These are phyloP conservation scores for Temnopleurus reevesii DNA, from an alignment of 53 echinoderm and acorn worm genomes.

Conservation along the genomic window DNA sequence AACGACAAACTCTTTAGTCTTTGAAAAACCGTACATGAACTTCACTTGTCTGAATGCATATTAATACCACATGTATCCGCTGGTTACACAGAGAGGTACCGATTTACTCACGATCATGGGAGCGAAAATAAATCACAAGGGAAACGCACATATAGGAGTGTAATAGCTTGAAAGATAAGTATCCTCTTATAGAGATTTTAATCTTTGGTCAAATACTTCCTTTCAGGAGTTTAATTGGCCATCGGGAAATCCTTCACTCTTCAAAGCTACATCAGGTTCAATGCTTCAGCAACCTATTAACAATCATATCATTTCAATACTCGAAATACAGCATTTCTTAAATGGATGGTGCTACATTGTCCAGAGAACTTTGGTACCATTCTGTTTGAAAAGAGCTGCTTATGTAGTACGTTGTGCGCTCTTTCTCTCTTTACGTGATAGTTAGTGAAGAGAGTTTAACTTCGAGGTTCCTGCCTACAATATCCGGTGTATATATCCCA, in stretches of 20 bases:
- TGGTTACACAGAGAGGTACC: constrained; percentile 10
- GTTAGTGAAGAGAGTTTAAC: not conserved
- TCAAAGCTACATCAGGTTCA: not conserved
- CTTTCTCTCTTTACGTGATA: no score
- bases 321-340: no score
- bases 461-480: constrained; percentile 14
- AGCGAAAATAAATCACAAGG: constrained; percentile 20
- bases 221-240: constrained; percentile 32
- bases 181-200: constrained; percentile 40
- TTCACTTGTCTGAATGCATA: constrained; percentile 14
- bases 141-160: constrained; percentile 30
- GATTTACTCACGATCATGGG: not conserved
- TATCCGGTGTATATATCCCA: constrained; percentile 18
- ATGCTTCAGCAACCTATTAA: no score
- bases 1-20: constrained; percentile 26
- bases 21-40: constrained; percentile 9
- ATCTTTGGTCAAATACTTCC: constrained; percentile 54
- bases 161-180: constrained; percentile 49
- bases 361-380: no score
- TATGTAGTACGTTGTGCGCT: no score
- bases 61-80: constrained; percentile 22
- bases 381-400: no score
- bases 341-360: no score
- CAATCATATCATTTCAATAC: no score
- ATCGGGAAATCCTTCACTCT: constrained; percentile 35